A percentile compares a stretch with the other conserved stretches of the same genome.
Evolutionary conservation across 2,888 invertebrate genomes (phyloP).

Genomic region (Melieria omissa): DNA sequence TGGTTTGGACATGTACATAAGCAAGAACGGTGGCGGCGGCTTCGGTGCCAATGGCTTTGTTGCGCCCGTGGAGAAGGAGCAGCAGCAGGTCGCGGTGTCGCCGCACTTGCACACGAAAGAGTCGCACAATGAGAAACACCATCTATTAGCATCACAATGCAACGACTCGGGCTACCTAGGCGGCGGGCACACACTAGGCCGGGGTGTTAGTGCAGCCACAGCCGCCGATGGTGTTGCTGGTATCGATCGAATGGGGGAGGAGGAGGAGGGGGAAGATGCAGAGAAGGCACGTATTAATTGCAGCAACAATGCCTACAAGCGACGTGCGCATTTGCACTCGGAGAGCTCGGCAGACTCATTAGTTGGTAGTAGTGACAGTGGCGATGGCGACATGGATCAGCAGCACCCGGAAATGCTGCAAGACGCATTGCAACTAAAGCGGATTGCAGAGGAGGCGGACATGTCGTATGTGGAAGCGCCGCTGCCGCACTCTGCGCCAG

Average conservation of each 20-base stretch:
- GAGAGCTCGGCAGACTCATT: constrained; percentile 41
- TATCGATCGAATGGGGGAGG: neutral
- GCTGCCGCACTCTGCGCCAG: neutral
- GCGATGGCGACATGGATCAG: constrained; percentile 8
- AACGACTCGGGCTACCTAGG: constrained; percentile 38
- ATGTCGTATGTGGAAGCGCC: constrained; percentile 26
- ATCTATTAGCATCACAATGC: constrained; percentile 46
- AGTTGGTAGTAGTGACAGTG: constrained; percentile 37
- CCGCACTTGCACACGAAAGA: constrained; percentile 18
- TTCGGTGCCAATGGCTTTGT: constrained; percentile 13
- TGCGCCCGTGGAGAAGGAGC: constrained; percentile 15
- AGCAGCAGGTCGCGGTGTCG: constrained; percentile 27
- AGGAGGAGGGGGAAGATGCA: constrained; percentile 12
- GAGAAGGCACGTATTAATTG: constrained; percentile 6
- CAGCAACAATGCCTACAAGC: constrained; percentile 6
- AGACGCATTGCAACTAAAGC: constrained; percentile 11
- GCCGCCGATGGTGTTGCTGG: constrained; percentile 15
- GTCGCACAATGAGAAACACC: constrained; percentile 48
- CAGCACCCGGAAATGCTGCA: constrained; percentile 11
- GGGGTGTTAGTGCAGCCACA: neutral
- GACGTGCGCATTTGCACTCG: constrained; percentile 22
- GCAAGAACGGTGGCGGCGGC: constrained; percentile 47
- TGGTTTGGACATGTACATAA: constrained; percentile 55
- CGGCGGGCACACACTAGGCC: constrained; percentile 12
- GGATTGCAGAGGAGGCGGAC: constrained; percentile 3